Conservation (phyloP, 1,140 invertebrate species). For the Leptestheria dahalacensis region DNA sequence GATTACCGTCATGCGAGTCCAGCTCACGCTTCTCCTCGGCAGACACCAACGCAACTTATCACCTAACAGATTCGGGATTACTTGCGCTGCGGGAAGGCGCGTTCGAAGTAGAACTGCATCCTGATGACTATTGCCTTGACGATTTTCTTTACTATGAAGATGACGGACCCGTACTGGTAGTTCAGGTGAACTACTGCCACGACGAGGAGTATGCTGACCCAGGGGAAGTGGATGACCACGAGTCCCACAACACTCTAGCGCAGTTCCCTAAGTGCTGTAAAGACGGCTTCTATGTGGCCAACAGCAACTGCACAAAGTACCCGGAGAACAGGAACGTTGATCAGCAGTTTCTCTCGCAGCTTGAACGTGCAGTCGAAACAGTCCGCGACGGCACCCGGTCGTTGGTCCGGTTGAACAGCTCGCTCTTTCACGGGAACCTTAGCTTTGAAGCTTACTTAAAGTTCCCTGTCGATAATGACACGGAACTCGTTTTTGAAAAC, state of each 20-base stretch:
- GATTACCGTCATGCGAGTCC: background rate
- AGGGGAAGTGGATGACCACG: background rate
- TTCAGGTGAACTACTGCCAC: constrained; percentile 1
- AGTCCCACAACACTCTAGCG: background rate
- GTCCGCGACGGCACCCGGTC: background rate
- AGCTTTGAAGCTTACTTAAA: background rate
- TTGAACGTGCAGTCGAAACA: background rate
- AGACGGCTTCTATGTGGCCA: background rate
- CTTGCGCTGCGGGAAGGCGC: background rate
- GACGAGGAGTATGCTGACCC: too few species aligned
- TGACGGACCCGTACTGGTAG: background rate
- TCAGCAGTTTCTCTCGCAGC: too few species aligned
- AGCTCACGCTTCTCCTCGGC: background rate
- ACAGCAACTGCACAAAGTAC: background rate
- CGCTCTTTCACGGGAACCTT: background rate
- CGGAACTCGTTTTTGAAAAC: background rate
- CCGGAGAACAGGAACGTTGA: background rate
- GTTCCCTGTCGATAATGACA: background rate
- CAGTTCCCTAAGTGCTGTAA: constrained; percentile 1
- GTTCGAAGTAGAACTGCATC: background rate
- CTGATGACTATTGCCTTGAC: constrained; percentile 2
- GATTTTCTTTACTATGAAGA: background rate
- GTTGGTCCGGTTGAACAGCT: background rate
- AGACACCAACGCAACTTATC: background rate
- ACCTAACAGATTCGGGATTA: background rate